Conservation (phyloP, 1,140 invertebrate genomes). For the Ganaspis sp. region DNA sequence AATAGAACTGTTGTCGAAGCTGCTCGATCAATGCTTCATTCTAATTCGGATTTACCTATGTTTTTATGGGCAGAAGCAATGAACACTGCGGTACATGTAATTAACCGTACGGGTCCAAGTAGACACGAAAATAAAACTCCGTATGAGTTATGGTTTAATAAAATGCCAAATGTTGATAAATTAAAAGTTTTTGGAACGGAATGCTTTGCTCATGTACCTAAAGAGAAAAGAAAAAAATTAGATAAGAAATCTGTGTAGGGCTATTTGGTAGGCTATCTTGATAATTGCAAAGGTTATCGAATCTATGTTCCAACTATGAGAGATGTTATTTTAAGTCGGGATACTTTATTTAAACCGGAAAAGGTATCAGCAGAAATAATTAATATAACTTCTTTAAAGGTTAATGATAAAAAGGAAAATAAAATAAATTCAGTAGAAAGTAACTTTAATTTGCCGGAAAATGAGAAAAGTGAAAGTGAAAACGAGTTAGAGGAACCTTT, state of each 20-base stretch:
- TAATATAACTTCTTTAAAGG: not conserved
- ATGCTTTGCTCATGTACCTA: constrained; percentile 5
- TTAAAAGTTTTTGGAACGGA: constrained; percentile 21
- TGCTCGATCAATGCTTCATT: constrained; percentile 24
- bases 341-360: constrained; percentile 35
- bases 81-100: not conserved
- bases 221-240: constrained; percentile 10
- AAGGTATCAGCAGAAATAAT: not conserved
- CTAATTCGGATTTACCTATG: not conserved
- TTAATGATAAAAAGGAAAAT: not conserved
- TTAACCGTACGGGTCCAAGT: constrained; percentile 17
- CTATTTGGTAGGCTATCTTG: constrained; percentile 9
- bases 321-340: not conserved
- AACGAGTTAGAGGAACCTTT: not conserved
- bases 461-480: not conserved
- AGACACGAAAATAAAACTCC: not conserved
- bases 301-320: not conserved
- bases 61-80: constrained; percentile 26
- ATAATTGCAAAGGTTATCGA: not conserved
- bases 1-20: constrained; percentile 17
- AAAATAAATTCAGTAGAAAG: not conserved
- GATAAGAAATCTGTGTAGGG: constrained; percentile 23
- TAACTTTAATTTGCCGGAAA: not conserved
- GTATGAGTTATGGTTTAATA: constrained; percentile 1
- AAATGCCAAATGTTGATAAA: not conserved